A percentile compares a stretch with the other conserved stretches of the same genome.
These are phyloP conservation scores for Trochalopteron elliotii DNA, from an alignment of 2,113 vertebrate species.

Conservation along the genomic window DNA sequence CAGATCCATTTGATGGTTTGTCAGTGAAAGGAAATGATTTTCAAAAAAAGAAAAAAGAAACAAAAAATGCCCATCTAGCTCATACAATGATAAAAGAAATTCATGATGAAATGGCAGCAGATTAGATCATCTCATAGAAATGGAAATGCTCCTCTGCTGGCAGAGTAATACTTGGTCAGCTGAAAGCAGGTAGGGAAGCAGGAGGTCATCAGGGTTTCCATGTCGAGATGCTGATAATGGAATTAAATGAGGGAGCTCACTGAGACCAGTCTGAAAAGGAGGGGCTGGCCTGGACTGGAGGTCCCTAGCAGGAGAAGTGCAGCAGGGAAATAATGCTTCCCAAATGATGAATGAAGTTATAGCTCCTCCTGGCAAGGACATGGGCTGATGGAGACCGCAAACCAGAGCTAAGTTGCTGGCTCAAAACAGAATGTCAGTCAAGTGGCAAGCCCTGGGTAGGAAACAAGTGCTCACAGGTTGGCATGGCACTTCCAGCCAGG, in stretches of 20 bases:
- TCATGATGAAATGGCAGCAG: conserved; percentile 69
- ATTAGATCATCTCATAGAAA: conserved; percentile 72
- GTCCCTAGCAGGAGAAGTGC: background rate
- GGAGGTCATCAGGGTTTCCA: conserved; percentile 24
- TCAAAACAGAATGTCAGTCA: background rate
- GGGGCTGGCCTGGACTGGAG: background rate
- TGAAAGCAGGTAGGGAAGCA: conserved; percentile 22
- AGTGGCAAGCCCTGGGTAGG: background rate
- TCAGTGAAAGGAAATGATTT: conserved; percentile 66
- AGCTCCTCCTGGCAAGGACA: background rate
- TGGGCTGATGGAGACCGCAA: background rate
- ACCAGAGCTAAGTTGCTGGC: background rate
- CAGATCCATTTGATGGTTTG: conserved; percentile 56
- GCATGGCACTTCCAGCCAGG: background rate
- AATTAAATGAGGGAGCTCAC: background rate
- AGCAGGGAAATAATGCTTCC: background rate
- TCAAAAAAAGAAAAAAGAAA: conserved; percentile 10
- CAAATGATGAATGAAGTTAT: background rate
- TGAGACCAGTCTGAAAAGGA: conserved; percentile 18
- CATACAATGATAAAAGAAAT: conserved; percentile 60
- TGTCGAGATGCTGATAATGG: background rate
- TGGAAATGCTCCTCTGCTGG: conserved; percentile 69
- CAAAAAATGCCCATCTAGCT: conserved; percentile 38
- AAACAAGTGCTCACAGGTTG: background rate
- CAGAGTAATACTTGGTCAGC: conserved; percentile 47